A percentile compares a stretch with the other conserved stretches of the same genome.
Evolutionary conservation across 2,113 vertebrate genomes (phyloP).

Genomic region (Sceloporus tristichus): DNA sequence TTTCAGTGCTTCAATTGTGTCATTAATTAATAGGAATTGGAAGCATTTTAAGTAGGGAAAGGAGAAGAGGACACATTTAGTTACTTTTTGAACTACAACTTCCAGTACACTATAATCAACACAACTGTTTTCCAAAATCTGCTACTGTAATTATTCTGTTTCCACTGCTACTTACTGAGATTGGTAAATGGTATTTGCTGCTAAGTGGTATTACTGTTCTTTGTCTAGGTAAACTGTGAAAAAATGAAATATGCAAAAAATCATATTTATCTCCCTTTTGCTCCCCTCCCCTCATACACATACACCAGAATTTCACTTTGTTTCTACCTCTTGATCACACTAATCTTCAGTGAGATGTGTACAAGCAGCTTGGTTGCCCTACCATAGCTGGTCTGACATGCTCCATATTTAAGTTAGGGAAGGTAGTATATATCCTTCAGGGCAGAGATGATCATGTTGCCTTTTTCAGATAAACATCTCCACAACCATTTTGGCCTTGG

Average conservation of each 20-base stretch:
- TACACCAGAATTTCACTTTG: neutral
- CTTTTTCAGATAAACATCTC: neutral
- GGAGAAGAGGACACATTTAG: neutral
- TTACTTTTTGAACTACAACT: neutral
- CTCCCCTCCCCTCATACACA: neutral
- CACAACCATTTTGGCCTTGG: neutral
- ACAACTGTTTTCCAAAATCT: too few species aligned
- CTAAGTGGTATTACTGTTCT: neutral
- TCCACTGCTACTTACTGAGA: too few species aligned
- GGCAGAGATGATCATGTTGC: neutral
- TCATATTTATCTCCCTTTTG: too few species aligned
- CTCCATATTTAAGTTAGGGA: too few species aligned
- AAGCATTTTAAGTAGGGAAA: slow-evolving; percentile 5
- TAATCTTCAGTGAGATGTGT: neutral
- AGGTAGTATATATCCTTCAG: neutral
- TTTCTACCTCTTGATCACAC: too few species aligned
- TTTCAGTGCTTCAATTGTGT: neutral
- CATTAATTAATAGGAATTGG: slow-evolving; percentile 7
- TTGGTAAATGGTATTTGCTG: neutral
- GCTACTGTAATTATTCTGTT: too few species aligned
- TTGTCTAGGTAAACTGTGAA: too few species aligned
- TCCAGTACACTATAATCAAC: neutral
- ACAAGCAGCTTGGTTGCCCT: neutral
- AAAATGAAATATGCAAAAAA: too few species aligned
- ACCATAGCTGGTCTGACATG: neutral